Conservation (phyloP, 2,888 invertebrate species). For the Steinernema hermaphroditum region DNA sequence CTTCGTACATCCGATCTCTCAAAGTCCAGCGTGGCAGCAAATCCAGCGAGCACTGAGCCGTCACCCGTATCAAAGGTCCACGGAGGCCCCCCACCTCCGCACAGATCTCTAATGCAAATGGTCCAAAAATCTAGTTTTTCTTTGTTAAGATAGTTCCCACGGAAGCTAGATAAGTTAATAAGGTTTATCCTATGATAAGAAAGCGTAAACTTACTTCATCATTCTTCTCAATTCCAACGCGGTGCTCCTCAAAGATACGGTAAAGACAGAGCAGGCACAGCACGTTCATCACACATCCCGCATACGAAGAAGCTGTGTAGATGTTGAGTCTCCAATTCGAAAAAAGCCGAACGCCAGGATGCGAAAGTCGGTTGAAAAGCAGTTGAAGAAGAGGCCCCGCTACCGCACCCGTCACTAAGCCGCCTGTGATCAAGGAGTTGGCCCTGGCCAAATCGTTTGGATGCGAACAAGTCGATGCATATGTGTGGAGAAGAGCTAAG, state of each 20-base stretch:
- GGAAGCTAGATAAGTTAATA: too few species aligned
- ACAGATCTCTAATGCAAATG: too few species aligned
- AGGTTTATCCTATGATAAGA: too few species aligned
- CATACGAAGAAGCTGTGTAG: constrained; percentile 48
- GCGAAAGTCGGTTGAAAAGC: constrained; percentile 66
- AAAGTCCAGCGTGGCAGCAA: too few species aligned
- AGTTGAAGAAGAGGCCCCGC: constrained; percentile 66
- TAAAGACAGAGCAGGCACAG: constrained; percentile 35
- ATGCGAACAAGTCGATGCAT: constrained; percentile 66
- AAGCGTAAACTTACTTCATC: constrained; percentile 18
- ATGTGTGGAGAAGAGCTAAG: constrained; percentile 67
- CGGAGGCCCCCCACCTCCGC: too few species aligned
- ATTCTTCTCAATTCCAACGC: constrained; percentile 50
- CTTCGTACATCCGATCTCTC: too few species aligned
- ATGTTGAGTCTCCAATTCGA: constrained; percentile 50
- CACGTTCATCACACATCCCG: constrained; percentile 42
- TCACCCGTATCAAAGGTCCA: too few species aligned
- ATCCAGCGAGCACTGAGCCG: too few species aligned
- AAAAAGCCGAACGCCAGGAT: constrained; percentile 64
- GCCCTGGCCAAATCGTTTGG: constrained; percentile 66
- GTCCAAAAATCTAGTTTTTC: too few species aligned
- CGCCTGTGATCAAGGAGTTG: constrained; percentile 67
- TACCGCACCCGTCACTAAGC: constrained; percentile 67
- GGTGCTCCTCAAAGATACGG: constrained; percentile 41
- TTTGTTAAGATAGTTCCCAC: too few species aligned